Base-by-base conservation (phyloP, 2,888 invertebrate genomes). In the Drosophila borealis region DNA sequence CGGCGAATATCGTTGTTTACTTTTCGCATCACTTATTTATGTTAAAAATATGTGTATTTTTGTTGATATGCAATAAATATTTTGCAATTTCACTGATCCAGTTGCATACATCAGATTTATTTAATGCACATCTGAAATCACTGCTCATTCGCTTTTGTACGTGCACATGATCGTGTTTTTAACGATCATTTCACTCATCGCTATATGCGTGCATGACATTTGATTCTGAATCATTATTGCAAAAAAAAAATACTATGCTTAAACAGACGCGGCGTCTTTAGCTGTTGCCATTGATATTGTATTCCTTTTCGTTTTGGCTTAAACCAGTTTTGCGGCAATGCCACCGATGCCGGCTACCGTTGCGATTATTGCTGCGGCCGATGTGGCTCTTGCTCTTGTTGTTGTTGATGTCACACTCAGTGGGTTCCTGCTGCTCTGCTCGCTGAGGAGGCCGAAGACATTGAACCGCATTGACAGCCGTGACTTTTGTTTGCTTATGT, bases 401-500 rank as follows among this genome's bases (percentile, higher is more conserved):
- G 34, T 53, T 59, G 55, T 55, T 59, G 50, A 34, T 70, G 64
- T 68, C 64, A 66, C 39, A 39, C 36, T 65, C 33, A 46, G 45
- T 21, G 10, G n/a, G 37, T 45, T 63, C 29, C 37, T 55, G 48
- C 19, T 50, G 44, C 56, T 67, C 45, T 14, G 74, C 46, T 37
- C 37, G 49, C 48, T 49, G 53, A 46, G 56, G 51, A 49, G 45
- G 46, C 63, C 45, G 64, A 66, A 81, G 81, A 82, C 86, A 82
- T 86, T 86, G 86, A 82, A 82, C 84, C 81, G 74, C 70, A 69
- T 67, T 81, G 84, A 70, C 81, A 83, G 74, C 75, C 83, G 73
- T 81, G 81, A 81, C 86, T 86, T 81, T 82, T 86, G 74, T 83
- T 82, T 80, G 76, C 70, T 68, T 80, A 70, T 83, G 78, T 66